Evolutionary conservation across 2,113 vertebrate species (phyloP).

Genomic region (Hemiscyllium ocellatum): DNA sequence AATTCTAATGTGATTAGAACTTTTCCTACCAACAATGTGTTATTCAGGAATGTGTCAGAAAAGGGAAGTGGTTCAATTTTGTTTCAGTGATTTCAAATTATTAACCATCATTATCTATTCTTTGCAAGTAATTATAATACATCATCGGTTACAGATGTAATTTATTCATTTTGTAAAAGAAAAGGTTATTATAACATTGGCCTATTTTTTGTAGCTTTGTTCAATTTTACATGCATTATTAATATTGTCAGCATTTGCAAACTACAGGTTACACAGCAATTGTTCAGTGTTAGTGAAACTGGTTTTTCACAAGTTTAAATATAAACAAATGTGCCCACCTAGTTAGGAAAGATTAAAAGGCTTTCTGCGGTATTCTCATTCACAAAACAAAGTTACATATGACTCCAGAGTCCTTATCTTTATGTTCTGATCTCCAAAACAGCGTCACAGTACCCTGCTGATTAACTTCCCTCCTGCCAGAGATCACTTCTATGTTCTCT

Average conservation of each 20-base stretch:
- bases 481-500: neutral
- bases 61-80: neutral
- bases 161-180: neutral
- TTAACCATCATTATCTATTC: neutral
- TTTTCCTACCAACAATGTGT: neutral
- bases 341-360: neutral
- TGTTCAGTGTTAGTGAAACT: neutral
- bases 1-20: neutral
- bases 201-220: neutral
- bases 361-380: neutral
- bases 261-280: neutral
- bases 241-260: neutral
- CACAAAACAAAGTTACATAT: neutral
- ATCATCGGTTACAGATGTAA: neutral
- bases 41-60: neutral
- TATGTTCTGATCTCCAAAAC: neutral
- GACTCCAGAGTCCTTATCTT: neutral
- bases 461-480: neutral
- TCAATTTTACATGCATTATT: constrained; percentile 9
- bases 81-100: neutral
- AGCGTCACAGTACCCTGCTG: neutral
- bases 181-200: neutral
- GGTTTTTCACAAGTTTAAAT: neutral
- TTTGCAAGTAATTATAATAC: neutral
- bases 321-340: neutral